phyloP scores from a whole-genome alignment of 2,113 vertebrate species.

The Albula goreensis region DNA sequence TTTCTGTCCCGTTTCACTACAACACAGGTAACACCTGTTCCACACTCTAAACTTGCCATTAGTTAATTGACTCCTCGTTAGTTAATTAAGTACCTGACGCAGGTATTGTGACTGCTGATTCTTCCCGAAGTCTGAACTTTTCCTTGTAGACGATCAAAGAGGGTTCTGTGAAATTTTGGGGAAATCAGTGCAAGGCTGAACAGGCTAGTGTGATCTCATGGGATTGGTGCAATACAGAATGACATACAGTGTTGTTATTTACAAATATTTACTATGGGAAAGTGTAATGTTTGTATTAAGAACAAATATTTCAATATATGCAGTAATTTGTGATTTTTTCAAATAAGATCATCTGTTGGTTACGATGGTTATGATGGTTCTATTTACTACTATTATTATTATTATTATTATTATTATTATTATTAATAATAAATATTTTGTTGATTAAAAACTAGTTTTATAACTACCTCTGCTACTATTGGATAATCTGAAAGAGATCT shows the following conservation, averaged over 20 bases:
- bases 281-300: slow-evolving; percentile 14
- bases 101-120: background rate
- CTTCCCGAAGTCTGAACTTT: background rate
- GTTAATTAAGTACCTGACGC: background rate
- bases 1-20: too few relatives aligned
- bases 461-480: slow-evolving; percentile 46
- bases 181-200: background rate
- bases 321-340: slow-evolving; percentile 5
- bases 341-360: too few relatives aligned
- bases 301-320: slow-evolving; percentile 22
- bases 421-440: too few relatives aligned
- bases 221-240: background rate
- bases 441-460: background rate
- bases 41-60: too few relatives aligned
- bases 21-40: too few relatives aligned
- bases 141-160: background rate
- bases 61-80: background rate
- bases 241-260: background rate
- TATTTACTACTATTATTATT: slow-evolving; percentile 2
- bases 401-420: background rate
- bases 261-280: background rate
- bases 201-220: background rate
- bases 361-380: too few relatives aligned
- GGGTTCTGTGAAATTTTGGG: background rate
- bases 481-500: slow-evolving; percentile 2